These are phyloP conservation scores for Synergus laeviventris DNA, from an alignment of 2,888 invertebrate genomes.

Conservation along the genomic window DNA sequence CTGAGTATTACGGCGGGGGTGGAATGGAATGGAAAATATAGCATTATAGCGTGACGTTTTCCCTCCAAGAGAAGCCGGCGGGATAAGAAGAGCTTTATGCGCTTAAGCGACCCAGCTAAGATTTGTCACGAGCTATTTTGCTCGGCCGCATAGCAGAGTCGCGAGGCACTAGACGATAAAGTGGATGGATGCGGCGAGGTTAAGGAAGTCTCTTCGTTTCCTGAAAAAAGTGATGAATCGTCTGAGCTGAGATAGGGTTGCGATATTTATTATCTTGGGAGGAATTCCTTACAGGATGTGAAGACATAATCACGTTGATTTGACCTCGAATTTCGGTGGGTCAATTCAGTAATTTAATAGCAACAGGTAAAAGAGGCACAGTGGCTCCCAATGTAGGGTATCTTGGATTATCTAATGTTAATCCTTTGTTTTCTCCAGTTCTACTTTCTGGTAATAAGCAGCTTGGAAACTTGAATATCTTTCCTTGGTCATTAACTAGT, in stretches of 20 bases:
- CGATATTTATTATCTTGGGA: neutral
- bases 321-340: neutral
- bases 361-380: too few relatives aligned
- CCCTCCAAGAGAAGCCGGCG: conserved; percentile 48
- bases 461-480: too few relatives aligned
- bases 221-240: neutral
- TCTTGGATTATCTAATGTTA: too few relatives aligned
- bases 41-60: conserved; percentile 56
- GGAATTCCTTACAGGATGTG: neutral
- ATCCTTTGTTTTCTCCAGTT: too few relatives aligned
- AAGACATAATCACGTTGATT: neutral
- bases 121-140: conserved; percentile 65
- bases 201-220: conserved; percentile 41
- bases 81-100: conserved; percentile 66
- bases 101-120: conserved; percentile 64
- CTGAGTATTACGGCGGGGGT: conserved; percentile 44
- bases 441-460: too few relatives aligned
- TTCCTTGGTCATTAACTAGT: neutral
- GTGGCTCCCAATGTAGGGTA: too few relatives aligned
- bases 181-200: conserved; percentile 46
- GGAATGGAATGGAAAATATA: conserved; percentile 63
- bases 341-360: too few relatives aligned
- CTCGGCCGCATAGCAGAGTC: conserved; percentile 48
- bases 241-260: neutral
- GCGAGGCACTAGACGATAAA: conserved; percentile 49